Conservation (phyloP, 2,888 invertebrate species). For the Pollenia angustigena region DNA sequence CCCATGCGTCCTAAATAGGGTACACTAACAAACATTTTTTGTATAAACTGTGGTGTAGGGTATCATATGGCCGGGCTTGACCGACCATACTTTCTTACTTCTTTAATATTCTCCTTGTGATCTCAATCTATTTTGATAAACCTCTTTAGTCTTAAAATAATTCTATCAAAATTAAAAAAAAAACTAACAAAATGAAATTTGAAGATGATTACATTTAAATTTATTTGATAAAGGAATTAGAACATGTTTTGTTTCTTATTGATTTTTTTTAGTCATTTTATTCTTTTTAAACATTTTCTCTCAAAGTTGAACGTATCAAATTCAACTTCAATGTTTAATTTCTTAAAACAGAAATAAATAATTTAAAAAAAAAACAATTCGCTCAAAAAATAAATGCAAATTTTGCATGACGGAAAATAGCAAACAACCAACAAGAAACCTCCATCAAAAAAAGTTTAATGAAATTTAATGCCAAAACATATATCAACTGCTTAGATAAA, state of each 20-base stretch:
- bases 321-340: slow-evolving; percentile 56
- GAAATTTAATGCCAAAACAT: slow-evolving; percentile 71
- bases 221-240: slow-evolving; percentile 35
- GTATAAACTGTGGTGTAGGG: too few species aligned
- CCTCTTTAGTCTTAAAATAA: not conserved
- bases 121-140: not conserved
- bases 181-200: slow-evolving; percentile 7
- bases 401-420: slow-evolving; percentile 54
- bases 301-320: slow-evolving; percentile 55
- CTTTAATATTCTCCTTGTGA: too few species aligned
- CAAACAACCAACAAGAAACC: slow-evolving; percentile 23
- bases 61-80: too few species aligned
- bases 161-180: not conserved
- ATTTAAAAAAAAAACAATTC: slow-evolving; percentile 33
- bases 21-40: too few species aligned
- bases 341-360: slow-evolving; percentile 42
- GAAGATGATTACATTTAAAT: slow-evolving; percentile 13
- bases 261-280: slow-evolving; percentile 28
- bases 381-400: slow-evolving; percentile 59
- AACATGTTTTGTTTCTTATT: slow-evolving; percentile 53
- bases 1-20: too few species aligned
- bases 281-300: not conserved
- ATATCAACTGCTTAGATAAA: slow-evolving; percentile 45
- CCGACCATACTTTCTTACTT: too few species aligned
- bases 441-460: slow-evolving; percentile 61